Evolutionary conservation across 2,888 invertebrate genomes (phyloP), one percentile per base, ranked within the genome.

Genomic region (Phalangium opilio): DNA sequence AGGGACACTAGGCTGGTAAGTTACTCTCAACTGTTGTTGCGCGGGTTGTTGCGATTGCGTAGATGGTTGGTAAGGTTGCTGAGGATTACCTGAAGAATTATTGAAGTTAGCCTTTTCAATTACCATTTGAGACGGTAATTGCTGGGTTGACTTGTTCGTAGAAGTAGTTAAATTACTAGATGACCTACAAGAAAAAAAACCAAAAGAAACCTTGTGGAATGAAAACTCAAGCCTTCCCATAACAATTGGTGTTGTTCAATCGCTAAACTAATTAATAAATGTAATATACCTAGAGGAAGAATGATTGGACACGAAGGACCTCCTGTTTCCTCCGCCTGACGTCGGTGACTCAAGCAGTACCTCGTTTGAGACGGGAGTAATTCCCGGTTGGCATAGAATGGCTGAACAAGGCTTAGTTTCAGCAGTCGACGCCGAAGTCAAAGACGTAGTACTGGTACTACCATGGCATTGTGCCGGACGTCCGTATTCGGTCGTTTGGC

Each of bases 101-200:
- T 27, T 27, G 4, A 27, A 27, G 27, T 27, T 27, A 4, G 27
- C 8, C 8, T 27, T 27, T 27, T 27, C 27, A 4, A 27, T 4
- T 7, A 27, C 27, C 27, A 27, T 27, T 18, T 46, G 48, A 18
- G 45, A 20, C 33, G 43, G 45, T 10, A 18, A 33, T 44, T 48
- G 59, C 49, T 64, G 64, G 54, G 63, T 63, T 12, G 55, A 55
- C 49, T 64, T 64, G 34, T 64, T 77, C 1, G 80, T 79, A 34
- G 77, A 77, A 2, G 76, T 78, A 0, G 84, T 83, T 59, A 82
- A 64, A 64, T 83, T 84, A 48, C 81, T 63, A 3, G 66, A 65
- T 3, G 82, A 82, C 60, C 83, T 27, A 27, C 8, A 8, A 27
- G 4, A 8, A 8, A 7, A 27, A 27, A 27, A 27, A 27, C 27